Base-by-base conservation (phyloP, 2,888 invertebrate species). In the Dinocampus coccinellae region DNA sequence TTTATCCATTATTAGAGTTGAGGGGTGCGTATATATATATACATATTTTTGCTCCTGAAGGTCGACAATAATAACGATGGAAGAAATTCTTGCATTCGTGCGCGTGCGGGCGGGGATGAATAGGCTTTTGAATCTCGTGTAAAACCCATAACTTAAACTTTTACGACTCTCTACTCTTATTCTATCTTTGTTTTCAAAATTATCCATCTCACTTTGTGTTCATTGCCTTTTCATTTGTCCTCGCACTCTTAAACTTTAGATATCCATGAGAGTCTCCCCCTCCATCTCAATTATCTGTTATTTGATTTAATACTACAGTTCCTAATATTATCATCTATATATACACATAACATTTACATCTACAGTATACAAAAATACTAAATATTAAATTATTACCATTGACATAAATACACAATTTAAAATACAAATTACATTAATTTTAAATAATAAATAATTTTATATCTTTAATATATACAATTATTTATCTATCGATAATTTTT, bases 1-100 rank as follows among this genome's bases (percentile, higher is more conserved):
- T 87, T 87, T 86, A 87, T 86, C 87, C 87, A 87, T 87, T 87
- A 87, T 87, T 86, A 86, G 83, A 80, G 82, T n/a, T 7, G 6
- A 47, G 16, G 47, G 16, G 16, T 47, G 10, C 10, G 16, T 16
- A 47, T 47, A 39, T 36, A 39, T 47, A 47, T 16, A 47, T 47
- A 47, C 16, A 47, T 47, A 47, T 2, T 20, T 77, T 78, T 76
- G 80, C 73, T 58, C 47, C 63, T 60, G 71, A 68, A 70, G 70
- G 69, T 69, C 53, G 73, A 58, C 62, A 72, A 53, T 64, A 29
- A 33, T 13, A 65, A 65, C 60, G 33, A 42, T 60, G 61, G 42
- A 47, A 33, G 60, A 39, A 69, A 61, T 55, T 16, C 3, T 11
- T n/a, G n/a, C n/a, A n/a, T n/a, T n/a, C n/a, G 33, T 7, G 57